Base-by-base conservation (phyloP, 2,888 invertebrate species). In the Oxyteleia sp. region DNA sequence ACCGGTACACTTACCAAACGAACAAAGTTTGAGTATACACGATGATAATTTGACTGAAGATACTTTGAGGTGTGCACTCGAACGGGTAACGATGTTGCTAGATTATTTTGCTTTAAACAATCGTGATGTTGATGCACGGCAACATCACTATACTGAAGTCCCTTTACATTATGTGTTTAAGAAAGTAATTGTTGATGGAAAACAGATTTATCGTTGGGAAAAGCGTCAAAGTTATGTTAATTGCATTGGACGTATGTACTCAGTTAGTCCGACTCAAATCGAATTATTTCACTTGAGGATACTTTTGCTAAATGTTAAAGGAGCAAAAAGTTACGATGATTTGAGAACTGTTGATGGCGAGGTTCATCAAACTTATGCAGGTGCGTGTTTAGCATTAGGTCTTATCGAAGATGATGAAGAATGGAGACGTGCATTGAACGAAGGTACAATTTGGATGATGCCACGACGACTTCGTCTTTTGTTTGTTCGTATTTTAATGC, bases 401-500 rank as follows among this genome's bases (percentile, higher is more conserved):
- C n/a, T n/a, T n/a, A n/a, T n/a, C n/a, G n/a, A n/a, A n/a, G n/a
- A n/a, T n/a, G 53, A 53, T 5, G 35, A 49, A 35, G 68, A 78
- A 41, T 78, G 68, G 59, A 68, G 47, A 49, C 29, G 38, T 16
- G 51, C 53, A 29, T 1, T 53, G 13, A n/a, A 4, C 11, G 53
- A 53, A 53, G 53, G 13, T 26, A 18, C 57, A 59, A 49, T 2
- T 16, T 72, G 43, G 47, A 71, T 72, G 66, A 72, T 80, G 71
- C 71, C 79, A 38, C n/a, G n/a, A 47, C 76, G 85, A 78, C 78
- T 93, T 47, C 80, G 92, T 57, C 55, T n/a, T n/a, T n/a, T n/a
- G n/a, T n/a, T n/a, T n/a, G n/a, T n/a, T n/a, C n/a, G n/a, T n/a
- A n/a, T n/a, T n/a, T n/a, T n/a, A n/a, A n/a, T n/a, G n/a, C n/a